Conservation (phyloP, 1,140 invertebrate genomes). For the Bombus terrestris region DNA sequence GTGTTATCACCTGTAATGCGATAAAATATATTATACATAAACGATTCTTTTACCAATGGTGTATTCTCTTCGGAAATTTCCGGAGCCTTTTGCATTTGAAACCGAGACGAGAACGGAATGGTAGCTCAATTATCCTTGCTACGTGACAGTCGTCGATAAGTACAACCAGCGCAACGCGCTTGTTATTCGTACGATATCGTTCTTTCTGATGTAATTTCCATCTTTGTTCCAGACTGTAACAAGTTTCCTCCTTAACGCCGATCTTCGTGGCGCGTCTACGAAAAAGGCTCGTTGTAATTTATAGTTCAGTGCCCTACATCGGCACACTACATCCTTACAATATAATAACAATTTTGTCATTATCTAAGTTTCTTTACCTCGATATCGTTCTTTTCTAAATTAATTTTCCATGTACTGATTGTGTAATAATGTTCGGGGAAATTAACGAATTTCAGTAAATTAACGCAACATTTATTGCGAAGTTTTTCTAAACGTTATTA, state of each 20-base stretch:
- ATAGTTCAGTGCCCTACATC: background rate
- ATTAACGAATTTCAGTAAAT: too few relatives aligned
- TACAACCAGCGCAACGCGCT: too few relatives aligned
- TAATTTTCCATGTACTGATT: background rate
- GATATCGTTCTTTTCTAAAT: background rate
- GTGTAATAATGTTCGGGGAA: too few relatives aligned
- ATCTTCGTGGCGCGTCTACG: background rate
- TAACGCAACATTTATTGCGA: too few relatives aligned
- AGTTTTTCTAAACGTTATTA: background rate
- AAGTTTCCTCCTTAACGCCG: constrained; percentile 27
- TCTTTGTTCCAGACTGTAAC: background rate
- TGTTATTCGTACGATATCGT: background rate
- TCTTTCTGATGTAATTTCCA: constrained; percentile 31
- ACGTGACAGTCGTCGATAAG: constrained; percentile 21
- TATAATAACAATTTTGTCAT: background rate
- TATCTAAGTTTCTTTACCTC: background rate
- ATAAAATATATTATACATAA: background rate
- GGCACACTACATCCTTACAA: background rate
- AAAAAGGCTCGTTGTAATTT: background rate
- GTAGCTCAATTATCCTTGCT: constrained; percentile 30
- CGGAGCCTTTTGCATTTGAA: background rate
- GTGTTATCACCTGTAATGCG: background rate
- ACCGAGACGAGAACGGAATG: constrained; percentile 12
- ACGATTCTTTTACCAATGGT: too few relatives aligned
- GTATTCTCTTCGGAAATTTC: background rate